These are phyloP conservation scores for Gila orcuttii DNA, from an alignment of 2,113 vertebrate species.

Conservation along the genomic window DNA sequence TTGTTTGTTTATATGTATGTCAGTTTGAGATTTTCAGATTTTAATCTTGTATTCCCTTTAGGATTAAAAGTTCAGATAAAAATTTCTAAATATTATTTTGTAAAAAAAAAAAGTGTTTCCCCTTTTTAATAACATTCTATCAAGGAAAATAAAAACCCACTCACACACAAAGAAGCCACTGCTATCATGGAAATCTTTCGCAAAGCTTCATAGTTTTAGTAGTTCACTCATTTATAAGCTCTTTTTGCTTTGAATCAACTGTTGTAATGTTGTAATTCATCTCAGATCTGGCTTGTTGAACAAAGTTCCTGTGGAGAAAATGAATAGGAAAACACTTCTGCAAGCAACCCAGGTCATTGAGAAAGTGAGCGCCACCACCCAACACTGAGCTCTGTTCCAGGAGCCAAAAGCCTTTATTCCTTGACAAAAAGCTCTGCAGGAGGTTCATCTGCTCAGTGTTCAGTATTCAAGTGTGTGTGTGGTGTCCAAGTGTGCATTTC, in stretches of 20 bases:
- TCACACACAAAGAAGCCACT: background rate
- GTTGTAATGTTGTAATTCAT: background rate
- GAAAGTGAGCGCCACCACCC: background rate
- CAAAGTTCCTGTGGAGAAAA: conserved; percentile 3
- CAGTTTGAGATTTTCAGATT: background rate
- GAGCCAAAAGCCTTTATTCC: background rate
- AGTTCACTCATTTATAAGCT: background rate
- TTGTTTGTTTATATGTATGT: background rate
- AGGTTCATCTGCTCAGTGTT: conserved; percentile 21
- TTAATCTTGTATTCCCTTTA: background rate
- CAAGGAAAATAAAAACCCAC: background rate
- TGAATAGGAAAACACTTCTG: background rate
- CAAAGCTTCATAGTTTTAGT: background rate
- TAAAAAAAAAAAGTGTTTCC: background rate
- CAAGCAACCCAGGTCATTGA: background rate
- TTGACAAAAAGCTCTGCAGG: conserved; percentile 24
- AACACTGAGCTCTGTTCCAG: background rate
- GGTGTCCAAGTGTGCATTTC: conserved; percentile 52
- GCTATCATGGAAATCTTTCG: background rate
- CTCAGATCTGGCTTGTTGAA: conserved; percentile 6
- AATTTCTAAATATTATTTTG: background rate
- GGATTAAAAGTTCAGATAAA: too few species aligned
- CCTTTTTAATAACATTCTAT: background rate
- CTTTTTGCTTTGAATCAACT: background rate
- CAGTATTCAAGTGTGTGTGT: background rate